Evolutionary conservation across 1,140 invertebrate species (phyloP).

Genomic region (Triops cancriformis): DNA sequence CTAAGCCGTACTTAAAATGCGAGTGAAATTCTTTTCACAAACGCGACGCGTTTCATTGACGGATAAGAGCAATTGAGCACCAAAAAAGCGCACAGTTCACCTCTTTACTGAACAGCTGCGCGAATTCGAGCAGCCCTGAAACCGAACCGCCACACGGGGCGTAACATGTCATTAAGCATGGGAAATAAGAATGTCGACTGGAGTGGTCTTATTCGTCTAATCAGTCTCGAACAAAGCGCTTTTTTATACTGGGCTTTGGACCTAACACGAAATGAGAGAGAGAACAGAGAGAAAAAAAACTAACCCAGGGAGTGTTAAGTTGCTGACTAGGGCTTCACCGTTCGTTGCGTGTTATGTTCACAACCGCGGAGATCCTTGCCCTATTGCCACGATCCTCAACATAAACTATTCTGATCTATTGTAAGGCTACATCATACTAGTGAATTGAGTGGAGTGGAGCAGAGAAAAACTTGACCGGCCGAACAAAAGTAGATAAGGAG

Average conservation of each 20-base stretch:
- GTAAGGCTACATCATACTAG: neutral
- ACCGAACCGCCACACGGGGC: slow-evolving; percentile 5
- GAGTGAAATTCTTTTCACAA: neutral
- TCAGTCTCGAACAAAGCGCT: neutral
- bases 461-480: neutral
- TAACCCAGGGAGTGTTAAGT: neutral
- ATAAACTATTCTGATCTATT: neutral
- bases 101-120: slow-evolving; percentile 9
- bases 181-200: neutral
- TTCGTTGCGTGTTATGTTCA: neutral
- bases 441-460: neutral
- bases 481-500: neutral
- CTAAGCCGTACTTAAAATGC: neutral
- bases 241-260: neutral
- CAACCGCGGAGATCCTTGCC: neutral
- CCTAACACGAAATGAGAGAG: neutral
- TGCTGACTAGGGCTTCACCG: neutral
- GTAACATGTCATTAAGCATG: slow-evolving; percentile 11
- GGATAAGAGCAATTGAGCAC: neutral
- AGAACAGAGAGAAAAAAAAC: neutral
- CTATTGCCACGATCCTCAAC: too few species aligned
- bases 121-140: neutral
- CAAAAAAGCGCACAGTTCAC: neutral
- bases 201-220: neutral
- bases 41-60: neutral